Evolutionary conservation across 2,113 vertebrate species (phyloP).

Genomic region (Argyrosomus japonicus): DNA sequence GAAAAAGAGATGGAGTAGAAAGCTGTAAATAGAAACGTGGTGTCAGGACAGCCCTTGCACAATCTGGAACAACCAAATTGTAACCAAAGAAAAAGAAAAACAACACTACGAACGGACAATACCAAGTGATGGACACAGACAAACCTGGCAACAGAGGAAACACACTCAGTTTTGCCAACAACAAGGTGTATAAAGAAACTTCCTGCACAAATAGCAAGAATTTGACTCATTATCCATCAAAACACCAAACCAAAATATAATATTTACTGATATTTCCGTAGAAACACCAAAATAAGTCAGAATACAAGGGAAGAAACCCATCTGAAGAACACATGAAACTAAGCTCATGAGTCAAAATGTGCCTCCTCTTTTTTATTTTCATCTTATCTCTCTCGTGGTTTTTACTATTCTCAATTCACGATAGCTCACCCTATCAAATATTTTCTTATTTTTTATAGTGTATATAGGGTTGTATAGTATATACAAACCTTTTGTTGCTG

Average conservation of each 20-base stretch:
- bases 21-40: not conserved
- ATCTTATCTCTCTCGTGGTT: no score
- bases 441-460: not conserved
- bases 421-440: no score
- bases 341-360: not conserved
- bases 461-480: not conserved
- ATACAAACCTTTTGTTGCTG: not conserved
- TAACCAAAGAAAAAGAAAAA: slow-evolving; percentile 13
- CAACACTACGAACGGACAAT: not conserved
- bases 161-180: not conserved
- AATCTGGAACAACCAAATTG: slow-evolving; percentile 3
- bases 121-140: not conserved
- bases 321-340: not conserved
- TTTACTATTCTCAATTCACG: not conserved
- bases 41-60: slow-evolving; percentile 11
- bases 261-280: not conserved
- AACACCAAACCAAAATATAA: not conserved
- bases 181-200: not conserved
- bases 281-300: not conserved
- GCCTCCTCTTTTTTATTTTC: not conserved
- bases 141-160: slow-evolving; percentile 15
- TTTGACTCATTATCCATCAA: not conserved
- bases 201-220: not conserved
- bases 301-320: not conserved
- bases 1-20: slow-evolving; percentile 59